Evolutionary conservation across 2,113 vertebrate genomes (phyloP).

Genomic region (Octodon degus): DNA sequence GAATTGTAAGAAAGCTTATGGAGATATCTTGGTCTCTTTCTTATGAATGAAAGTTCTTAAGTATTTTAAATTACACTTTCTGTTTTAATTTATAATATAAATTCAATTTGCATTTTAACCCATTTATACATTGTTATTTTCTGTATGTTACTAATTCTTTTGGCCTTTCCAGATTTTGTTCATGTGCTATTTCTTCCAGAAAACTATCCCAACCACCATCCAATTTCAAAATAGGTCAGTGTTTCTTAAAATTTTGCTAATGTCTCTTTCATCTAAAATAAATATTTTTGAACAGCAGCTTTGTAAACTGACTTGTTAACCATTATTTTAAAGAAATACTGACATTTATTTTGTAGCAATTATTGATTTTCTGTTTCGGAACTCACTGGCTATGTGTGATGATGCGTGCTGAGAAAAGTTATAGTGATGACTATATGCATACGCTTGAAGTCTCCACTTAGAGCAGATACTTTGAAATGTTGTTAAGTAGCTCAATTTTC

Average conservation of each 20-base stretch:
- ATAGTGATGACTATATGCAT: background rate
- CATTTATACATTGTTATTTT: background rate
- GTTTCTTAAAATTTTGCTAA: background rate
- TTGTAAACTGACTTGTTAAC: background rate
- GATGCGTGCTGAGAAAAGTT: background rate
- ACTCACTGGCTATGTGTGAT: background rate
- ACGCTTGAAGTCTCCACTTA: background rate
- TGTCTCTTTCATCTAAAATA: background rate
- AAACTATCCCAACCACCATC: background rate
- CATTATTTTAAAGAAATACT: background rate
- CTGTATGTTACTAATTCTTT: background rate
- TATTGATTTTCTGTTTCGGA: constrained; percentile 14
- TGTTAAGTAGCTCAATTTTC: background rate
- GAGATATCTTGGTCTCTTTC: background rate
- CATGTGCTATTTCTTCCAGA: background rate
- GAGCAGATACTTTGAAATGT: background rate
- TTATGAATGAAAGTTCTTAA: background rate
- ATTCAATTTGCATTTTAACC: background rate
- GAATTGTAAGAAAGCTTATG: background rate
- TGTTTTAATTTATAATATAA: constrained; percentile 22
- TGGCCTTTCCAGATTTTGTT: background rate
- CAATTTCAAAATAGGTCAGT: background rate
- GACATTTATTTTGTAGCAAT: constrained; percentile 8
- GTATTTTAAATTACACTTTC: background rate
- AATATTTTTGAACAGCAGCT: background rate